phyloP scores from a whole-genome alignment of 2,113 vertebrate species.

The Tauraco erythrolophus region DNA sequence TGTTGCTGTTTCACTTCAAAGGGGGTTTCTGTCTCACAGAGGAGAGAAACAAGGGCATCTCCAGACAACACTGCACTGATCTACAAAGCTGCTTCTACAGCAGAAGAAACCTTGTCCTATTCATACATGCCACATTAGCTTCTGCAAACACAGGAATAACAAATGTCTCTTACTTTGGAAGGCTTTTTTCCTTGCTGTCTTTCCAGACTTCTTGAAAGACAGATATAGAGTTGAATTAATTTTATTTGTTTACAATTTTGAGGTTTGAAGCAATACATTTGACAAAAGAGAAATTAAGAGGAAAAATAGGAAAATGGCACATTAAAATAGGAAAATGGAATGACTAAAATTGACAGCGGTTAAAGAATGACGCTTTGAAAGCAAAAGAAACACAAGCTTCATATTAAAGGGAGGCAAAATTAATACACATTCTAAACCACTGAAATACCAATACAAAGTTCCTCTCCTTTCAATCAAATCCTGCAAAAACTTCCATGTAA shows the following conservation, averaged over 20 bases:
- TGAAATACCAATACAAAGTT: not conserved
- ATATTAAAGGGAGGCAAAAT: not conserved
- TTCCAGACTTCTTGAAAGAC: not conserved
- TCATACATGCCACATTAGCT: not conserved
- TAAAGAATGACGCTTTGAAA: not conserved
- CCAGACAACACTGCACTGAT: not conserved
- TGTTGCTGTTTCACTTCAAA: slow-evolving; percentile 30
- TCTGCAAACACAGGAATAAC: not conserved
- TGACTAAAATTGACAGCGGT: not conserved
- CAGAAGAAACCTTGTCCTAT: not conserved
- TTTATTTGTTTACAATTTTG: not conserved
- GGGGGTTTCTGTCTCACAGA: not conserved
- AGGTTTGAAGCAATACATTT: not conserved
- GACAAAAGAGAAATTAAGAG: not conserved
- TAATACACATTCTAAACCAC: not conserved
- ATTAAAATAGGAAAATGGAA: not conserved
- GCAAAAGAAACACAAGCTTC: not conserved
- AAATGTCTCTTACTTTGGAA: not conserved
- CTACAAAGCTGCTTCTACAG: not conserved
- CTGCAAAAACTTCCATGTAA: not conserved
- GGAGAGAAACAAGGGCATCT: slow-evolving; percentile 27
- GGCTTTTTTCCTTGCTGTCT: not conserved
- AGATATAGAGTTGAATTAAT: not conserved
- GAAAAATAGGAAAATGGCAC: not conserved
- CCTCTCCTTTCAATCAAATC: not conserved